Conservation (phyloP, 2,797 vertebrate genomes). For the Rhabdophis nuchalis region DNA sequence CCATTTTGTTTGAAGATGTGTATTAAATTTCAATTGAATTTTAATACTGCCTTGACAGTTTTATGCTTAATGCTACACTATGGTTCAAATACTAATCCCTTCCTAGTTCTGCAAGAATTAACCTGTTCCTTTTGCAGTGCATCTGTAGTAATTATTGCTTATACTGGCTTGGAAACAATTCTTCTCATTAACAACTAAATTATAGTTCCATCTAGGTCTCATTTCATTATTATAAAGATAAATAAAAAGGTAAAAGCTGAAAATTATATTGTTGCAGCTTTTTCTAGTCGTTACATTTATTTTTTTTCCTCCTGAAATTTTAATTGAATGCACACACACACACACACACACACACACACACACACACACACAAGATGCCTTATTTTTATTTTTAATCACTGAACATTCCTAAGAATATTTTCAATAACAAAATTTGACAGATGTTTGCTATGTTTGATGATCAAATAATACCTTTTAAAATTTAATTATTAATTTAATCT, state of each 20-base stretch:
- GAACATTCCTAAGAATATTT: conserved; percentile 30
- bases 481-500: not conserved
- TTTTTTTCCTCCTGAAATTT: conserved; percentile 23
- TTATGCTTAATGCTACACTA: conserved; percentile 29
- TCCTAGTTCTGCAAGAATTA: conserved; percentile 33
- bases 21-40: conserved; percentile 9
- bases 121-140: conserved; percentile 34
- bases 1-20: conserved; percentile 23
- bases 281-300: conserved; percentile 19
- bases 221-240: conserved; percentile 33
- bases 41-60: conserved; percentile 26
- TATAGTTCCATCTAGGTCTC: conserved; percentile 42
- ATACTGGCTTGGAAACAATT: conserved; percentile 34
- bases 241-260: conserved; percentile 32
- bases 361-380: conserved; percentile 10
- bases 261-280: conserved; percentile 24
- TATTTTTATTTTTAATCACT: conserved; percentile 16
- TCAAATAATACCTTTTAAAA: conserved; percentile 8
- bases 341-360: not conserved
- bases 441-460: not conserved
- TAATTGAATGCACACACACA: not conserved
- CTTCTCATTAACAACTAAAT: conserved; percentile 5
- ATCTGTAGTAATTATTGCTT: conserved; percentile 32
- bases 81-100: conserved; percentile 23
- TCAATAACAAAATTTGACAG: not conserved